Conservation (phyloP, 1,140 invertebrate genomes). For the Aphelenchoides avenae region DNA sequence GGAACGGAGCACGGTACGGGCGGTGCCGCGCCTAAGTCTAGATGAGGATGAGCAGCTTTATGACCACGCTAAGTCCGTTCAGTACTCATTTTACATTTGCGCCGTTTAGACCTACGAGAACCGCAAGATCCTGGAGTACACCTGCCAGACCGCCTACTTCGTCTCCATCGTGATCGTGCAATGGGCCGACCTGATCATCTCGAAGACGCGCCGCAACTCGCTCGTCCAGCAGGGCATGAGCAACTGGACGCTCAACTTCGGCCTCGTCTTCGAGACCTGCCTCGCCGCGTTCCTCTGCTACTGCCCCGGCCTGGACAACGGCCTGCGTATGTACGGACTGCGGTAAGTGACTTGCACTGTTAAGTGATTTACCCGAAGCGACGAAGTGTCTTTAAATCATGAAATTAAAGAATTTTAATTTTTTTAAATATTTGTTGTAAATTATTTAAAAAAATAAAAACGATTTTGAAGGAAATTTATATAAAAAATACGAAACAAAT, state of each 20-base stretch:
- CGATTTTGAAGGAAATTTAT: too few species aligned
- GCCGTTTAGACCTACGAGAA: slow-evolving; percentile 60
- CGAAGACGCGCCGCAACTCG: slow-evolving; percentile 61
- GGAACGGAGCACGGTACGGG: too few species aligned
- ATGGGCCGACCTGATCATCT: slow-evolving; percentile 63
- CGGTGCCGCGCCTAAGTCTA: too few species aligned
- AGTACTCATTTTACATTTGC: neutral
- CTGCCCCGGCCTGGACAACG: slow-evolving; percentile 90
- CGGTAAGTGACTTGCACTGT: slow-evolving; percentile 84
- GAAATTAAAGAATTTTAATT: slow-evolving; percentile 15
- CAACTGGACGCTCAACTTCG: slow-evolving; percentile 91
- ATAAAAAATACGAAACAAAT: too few species aligned
- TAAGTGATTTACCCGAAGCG: too few species aligned
- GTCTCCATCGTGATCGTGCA: slow-evolving; percentile 62
- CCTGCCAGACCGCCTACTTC: slow-evolving; percentile 62
- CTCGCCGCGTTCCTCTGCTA: slow-evolving; percentile 88
- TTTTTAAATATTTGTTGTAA: too few species aligned
- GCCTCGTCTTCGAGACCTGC: slow-evolving; percentile 83
- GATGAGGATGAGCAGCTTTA: too few species aligned
- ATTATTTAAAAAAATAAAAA: too few species aligned
- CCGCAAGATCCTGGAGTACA: slow-evolving; percentile 61
- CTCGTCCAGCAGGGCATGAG: slow-evolving; percentile 62
- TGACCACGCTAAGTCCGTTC: neutral
- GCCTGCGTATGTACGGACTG: slow-evolving; percentile 87
- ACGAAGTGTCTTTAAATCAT: neutral